Conservation (phyloP, 2,888 invertebrate species). For the Drosophila mulleri region DNA sequence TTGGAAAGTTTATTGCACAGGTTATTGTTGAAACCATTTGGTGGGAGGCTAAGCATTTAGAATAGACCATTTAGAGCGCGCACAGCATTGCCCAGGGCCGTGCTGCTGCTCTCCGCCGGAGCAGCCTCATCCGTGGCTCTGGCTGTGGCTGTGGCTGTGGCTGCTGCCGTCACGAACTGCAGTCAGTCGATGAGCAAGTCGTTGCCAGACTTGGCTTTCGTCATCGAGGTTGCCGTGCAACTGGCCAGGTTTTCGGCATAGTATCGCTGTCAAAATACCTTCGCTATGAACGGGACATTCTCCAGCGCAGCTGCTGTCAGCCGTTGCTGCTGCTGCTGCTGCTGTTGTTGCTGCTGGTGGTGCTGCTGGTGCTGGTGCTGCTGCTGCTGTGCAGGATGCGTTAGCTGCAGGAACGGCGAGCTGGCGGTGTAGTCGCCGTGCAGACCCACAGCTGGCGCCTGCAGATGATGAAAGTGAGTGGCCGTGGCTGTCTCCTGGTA, state of each 20-base stretch:
- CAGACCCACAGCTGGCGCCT: constrained; percentile 63
- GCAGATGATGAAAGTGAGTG: constrained; percentile 50
- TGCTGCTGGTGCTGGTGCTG: constrained; percentile 57
- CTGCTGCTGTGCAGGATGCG: constrained; percentile 56
- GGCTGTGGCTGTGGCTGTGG: constrained; percentile 33
- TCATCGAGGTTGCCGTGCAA: constrained; percentile 45
- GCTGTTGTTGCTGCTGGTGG: constrained; percentile 22
- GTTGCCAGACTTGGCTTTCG: constrained; percentile 32
- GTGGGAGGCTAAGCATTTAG: constrained; percentile 52
- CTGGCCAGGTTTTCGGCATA: constrained; percentile 82
- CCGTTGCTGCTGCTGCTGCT: constrained; percentile 65
- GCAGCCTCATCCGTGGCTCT: neutral
- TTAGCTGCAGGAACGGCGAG: constrained; percentile 83
- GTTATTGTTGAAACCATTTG: constrained; percentile 73
- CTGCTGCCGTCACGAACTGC: constrained; percentile 79
- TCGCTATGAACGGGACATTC: constrained; percentile 85
- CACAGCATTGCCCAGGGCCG: constrained; percentile 79
- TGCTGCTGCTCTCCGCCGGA: constrained; percentile 60
- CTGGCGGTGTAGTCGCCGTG: constrained; percentile 72
- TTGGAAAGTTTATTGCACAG: constrained; percentile 64
- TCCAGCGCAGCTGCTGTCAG: constrained; percentile 79
- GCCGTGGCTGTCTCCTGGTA: constrained; percentile 59
- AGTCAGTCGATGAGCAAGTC: constrained; percentile 84
- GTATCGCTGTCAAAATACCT: constrained; percentile 86
- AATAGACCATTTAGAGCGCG: constrained; percentile 77